Evolutionary conservation across 2,113 vertebrate species (phyloP).

Genomic region (Chaetorhynchus papuensis): DNA sequence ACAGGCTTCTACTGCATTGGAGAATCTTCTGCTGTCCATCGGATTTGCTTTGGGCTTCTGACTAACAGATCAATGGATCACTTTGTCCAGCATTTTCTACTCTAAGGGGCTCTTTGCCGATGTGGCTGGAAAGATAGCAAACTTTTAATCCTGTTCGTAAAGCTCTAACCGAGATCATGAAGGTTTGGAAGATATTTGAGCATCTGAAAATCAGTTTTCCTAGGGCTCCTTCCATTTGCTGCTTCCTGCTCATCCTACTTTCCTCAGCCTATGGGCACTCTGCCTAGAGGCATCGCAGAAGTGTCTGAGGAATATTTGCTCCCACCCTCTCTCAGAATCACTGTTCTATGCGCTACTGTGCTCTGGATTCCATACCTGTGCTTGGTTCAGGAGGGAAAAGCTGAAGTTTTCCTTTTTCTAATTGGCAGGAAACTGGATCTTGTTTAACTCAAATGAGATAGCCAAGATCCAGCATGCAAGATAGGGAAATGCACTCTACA

Average conservation of each 20-base stretch:
- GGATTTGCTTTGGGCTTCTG: neutral
- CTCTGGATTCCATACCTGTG: neutral
- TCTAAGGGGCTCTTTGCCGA: neutral
- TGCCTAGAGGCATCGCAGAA: neutral
- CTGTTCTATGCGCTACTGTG: neutral
- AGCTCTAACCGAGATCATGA: neutral
- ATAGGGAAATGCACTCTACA: neutral
- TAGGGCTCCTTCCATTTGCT: neutral
- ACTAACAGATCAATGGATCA: neutral
- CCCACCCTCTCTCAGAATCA: neutral
- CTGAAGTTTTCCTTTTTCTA: neutral
- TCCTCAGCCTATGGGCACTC: neutral
- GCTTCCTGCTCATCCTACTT: neutral
- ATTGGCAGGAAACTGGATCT: neutral
- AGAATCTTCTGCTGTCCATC: neutral
- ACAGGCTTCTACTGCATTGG: neutral
- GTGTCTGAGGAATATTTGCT: neutral
- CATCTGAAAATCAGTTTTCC: neutral
- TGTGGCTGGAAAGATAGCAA: neutral
- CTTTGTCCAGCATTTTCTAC: neutral
- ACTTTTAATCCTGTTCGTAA: neutral
- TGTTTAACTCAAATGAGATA: neutral
- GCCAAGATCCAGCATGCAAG: neutral
- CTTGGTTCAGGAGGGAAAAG: neutral
- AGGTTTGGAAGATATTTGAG: neutral